Base-by-base conservation (phyloP, 2,797 vertebrate genomes). In the Acanthopagrus latus region DNA sequence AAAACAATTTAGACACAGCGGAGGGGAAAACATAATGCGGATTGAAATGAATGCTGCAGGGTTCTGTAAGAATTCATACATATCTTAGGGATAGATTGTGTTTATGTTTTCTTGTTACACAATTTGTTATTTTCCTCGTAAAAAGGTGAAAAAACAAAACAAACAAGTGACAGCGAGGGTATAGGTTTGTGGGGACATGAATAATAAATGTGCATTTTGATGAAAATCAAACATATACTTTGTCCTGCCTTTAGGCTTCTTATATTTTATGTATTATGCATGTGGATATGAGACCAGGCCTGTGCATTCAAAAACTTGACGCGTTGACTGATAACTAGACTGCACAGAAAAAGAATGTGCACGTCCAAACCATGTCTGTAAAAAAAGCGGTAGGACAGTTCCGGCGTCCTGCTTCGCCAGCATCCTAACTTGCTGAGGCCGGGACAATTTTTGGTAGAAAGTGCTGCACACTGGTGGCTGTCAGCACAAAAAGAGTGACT, bases 351-450 rank as follows among this genome's bases (percentile, higher is more conserved):
- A 66, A 25, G 4, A 18, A 23, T 1, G 0, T 21, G 29, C 48
- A 68, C 43, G 21, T 63, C 21, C 58, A 27, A 48, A 54, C 59
- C 41, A 55, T 3, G 54, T 38, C 62, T 10, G 13, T 38, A 56
- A 68, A 65, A 65, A 20, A 38, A 64, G 44, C 11, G 27, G 21
- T 27, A 54, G 69, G 43, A 78, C 71, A 77, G 21, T 71, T 74
- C 64, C 29, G 18, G 51, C 41, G 64, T 60, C 71, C 50, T 76
- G 74, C 73, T 66, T 78, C 20, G 41, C 41, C 25, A 80, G 71
- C 75, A 81, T 69, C 60, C 43, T 33, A 62, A 86, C 77, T 65
- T 64, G 85, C 83, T 88, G 83, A 89, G 76, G 52, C 60, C 29
- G 48, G 72, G 57, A 71, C 66, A 75, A 72, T 74, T 83, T 82